Percentiles rank a stretch among this genome's conserved stretches.
phyloP scores from a whole-genome alignment of 2,888 invertebrate genomes.

The Cosmia pyralina region DNA sequence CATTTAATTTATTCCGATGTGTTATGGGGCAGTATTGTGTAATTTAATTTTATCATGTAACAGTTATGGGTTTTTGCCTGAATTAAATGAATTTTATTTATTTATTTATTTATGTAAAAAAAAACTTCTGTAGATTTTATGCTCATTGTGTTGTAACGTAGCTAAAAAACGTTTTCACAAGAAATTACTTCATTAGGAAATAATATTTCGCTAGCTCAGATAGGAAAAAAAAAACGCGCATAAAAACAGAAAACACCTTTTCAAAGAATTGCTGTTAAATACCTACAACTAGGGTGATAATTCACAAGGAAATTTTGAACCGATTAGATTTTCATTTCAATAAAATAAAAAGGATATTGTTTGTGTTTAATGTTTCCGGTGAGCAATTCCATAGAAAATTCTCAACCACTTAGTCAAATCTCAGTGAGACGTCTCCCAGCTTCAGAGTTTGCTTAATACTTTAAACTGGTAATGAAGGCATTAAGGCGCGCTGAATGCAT shows the following conservation, averaged over 20 bases:
- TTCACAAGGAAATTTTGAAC: slow-evolving; percentile 16
- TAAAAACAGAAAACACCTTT: not conserved
- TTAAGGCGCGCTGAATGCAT: slow-evolving; percentile 89
- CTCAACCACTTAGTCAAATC: slow-evolving; percentile 83
- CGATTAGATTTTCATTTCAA: slow-evolving; percentile 47
- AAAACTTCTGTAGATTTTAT: not conserved
- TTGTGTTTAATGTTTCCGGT: slow-evolving; percentile 69
- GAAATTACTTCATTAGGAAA: not conserved
- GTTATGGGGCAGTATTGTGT: no score
- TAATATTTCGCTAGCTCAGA: not conserved
- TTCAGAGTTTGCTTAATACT: slow-evolving; percentile 88
- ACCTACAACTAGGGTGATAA: not conserved
- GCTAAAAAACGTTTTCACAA: not conserved
- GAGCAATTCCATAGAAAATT: slow-evolving; percentile 70
- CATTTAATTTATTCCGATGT: no score
- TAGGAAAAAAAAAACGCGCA: not conserved
- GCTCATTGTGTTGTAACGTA: not conserved
- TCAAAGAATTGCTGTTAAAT: not conserved
- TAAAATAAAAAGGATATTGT: slow-evolving; percentile 66
- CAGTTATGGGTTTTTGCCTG: no score
- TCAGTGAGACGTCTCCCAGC: slow-evolving; percentile 79
- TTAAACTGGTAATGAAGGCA: slow-evolving; percentile 89
- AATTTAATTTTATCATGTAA: no score
- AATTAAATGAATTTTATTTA: no score
- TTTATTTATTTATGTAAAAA: no score